A percentile compares a stretch with the other conserved stretches of the same genome.
Conservation (phyloP, 1,140 invertebrate genomes). For the Ips typographus region DNA sequence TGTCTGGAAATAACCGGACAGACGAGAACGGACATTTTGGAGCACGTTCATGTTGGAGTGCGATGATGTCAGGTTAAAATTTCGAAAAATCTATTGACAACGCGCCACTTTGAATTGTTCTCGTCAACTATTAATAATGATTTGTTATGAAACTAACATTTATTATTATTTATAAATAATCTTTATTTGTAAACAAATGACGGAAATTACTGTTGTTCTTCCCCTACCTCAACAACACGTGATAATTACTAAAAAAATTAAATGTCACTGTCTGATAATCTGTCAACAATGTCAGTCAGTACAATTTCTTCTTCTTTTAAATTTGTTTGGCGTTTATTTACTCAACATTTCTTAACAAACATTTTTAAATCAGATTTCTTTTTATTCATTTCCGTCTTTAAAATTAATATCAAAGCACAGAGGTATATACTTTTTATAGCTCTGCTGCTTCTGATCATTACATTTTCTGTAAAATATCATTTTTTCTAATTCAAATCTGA, state of each 20-base stretch:
- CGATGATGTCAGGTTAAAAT: background rate
- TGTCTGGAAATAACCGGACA: background rate
- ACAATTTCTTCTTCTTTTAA: too few species aligned
- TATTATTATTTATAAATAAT: conserved; percentile 2
- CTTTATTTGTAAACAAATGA: conserved; percentile 12
- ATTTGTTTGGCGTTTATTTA: too few species aligned
- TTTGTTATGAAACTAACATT: background rate
- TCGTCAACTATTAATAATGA: background rate
- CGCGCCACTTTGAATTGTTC: background rate
- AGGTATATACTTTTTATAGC: too few species aligned
- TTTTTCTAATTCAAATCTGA: too few species aligned
- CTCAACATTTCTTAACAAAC: too few species aligned
- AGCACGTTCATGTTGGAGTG: background rate
- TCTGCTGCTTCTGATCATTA: too few species aligned
- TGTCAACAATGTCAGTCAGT: too few species aligned
- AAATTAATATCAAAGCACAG: too few species aligned
- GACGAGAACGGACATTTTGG: background rate
- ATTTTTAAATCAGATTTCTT: too few species aligned
- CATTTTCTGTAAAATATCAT: too few species aligned
- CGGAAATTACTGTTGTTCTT: background rate
- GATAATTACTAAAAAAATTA: background rate
- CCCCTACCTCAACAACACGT: background rate
- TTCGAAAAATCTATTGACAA: background rate
- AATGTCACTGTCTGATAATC: too few species aligned
- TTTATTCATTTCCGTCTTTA: too few species aligned